A percentile compares a stretch with the other conserved stretches of the same genome.
phyloP scores from a whole-genome alignment of 1,140 invertebrate genomes.

The Scaptodrosophila lebanonensis region DNA sequence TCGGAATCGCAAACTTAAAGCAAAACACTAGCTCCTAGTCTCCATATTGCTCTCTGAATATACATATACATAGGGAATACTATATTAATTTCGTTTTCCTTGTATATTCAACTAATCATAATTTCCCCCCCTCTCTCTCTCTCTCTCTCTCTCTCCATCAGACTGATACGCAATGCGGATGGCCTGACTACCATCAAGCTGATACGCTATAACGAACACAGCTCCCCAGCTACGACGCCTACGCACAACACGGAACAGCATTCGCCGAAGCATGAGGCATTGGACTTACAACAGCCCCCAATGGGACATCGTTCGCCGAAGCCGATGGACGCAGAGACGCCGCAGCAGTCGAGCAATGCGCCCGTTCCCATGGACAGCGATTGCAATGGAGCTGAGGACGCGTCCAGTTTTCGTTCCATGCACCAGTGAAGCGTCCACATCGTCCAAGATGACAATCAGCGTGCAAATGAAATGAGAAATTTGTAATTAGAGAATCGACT shows the following conservation, averaged over 20 bases:
- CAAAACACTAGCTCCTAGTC: too few relatives aligned
- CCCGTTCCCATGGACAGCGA: slow-evolving; percentile 71
- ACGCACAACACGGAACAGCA: slow-evolving; percentile 17
- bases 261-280: slow-evolving; percentile 47
- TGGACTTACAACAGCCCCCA: slow-evolving; percentile 14
- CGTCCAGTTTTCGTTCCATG: slow-evolving; percentile 52
- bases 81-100: too few relatives aligned
- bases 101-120: too few relatives aligned
- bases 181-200: slow-evolving; percentile 77
- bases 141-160: slow-evolving; percentile 25
- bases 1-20: too few relatives aligned
- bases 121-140: slow-evolving; percentile 19
- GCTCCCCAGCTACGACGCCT: slow-evolving; percentile 1
- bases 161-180: slow-evolving; percentile 76
- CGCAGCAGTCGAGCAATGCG: slow-evolving; percentile 15
- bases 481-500: too few relatives aligned
- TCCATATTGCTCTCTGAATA: too few relatives aligned
- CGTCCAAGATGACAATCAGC: too few relatives aligned
- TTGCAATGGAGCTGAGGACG: slow-evolving; percentile 49
- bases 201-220: slow-evolving; percentile 68
- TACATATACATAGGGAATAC: too few relatives aligned
- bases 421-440: slow-evolving; percentile 35
- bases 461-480: too few relatives aligned
- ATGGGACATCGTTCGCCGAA: slow-evolving; percentile 31
- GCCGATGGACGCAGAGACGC: slow-evolving; percentile 50